Evolutionary conservation across 2,888 invertebrate genomes (phyloP).

Genomic region (Archips xylosteana): DNA sequence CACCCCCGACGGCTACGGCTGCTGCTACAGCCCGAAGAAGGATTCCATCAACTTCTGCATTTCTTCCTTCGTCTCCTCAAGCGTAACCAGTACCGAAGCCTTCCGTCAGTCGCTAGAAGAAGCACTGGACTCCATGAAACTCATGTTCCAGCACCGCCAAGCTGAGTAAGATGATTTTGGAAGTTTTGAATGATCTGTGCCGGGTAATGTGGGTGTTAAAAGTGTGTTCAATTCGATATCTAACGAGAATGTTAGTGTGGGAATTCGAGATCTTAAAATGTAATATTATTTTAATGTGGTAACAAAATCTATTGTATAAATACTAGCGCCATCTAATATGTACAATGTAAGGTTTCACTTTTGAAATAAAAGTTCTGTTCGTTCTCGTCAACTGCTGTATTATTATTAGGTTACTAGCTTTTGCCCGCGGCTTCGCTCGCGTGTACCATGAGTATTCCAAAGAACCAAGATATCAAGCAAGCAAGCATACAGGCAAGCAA

Average conservation of each 20-base stretch:
- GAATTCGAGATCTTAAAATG: neutral
- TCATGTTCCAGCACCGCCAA: constrained; percentile 83
- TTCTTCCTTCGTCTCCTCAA: constrained; percentile 94
- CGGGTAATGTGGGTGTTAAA: neutral
- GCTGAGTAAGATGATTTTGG: neutral
- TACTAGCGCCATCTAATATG: no score
- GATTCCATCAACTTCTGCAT: constrained; percentile 95
- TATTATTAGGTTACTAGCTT: no score
- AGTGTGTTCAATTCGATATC: constrained; percentile 3
- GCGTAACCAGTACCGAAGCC: constrained; percentile 90
- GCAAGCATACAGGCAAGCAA: no score
- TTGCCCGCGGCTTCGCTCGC: no score
- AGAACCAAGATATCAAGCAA: no score
- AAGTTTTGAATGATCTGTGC: neutral
- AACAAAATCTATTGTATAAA: no score
- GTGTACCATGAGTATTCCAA: no score
- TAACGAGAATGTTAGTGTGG: neutral
- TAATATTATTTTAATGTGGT: neutral
- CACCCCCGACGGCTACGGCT: constrained; percentile 98
- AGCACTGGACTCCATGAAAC: constrained; percentile 90
- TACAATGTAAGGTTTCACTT: no score
- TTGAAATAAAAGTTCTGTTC: no score
- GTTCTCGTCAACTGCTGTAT: no score
- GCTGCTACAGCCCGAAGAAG: constrained; percentile 96
- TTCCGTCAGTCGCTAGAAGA: constrained; percentile 92